Conservation (phyloP, 37 sponge, comb jelly and placozoan species). For the Petrosia ficiformis region DNA sequence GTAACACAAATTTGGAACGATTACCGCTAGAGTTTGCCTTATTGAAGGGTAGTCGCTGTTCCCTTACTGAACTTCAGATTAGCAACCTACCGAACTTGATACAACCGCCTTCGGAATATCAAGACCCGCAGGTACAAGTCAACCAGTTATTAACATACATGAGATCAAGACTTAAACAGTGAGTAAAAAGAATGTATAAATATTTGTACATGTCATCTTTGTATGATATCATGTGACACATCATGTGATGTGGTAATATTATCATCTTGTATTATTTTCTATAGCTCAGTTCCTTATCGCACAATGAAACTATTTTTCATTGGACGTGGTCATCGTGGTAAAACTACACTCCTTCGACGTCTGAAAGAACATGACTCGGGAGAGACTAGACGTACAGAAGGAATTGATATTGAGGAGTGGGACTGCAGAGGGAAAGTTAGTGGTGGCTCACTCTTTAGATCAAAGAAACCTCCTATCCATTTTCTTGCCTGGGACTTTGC, state of each 20-base stretch:
- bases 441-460: neutral
- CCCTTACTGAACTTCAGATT: conserved; percentile 32
- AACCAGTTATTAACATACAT: conserved; percentile 68
- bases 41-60: conserved; percentile 38
- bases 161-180: conserved; percentile 74
- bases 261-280: no score
- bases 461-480: conserved; percentile 29
- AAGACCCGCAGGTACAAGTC: conserved; percentile 3
- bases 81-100: conserved; percentile 42
- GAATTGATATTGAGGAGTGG: conserved; percentile 86
- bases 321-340: conserved; percentile 78
- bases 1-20: conserved; percentile 38
- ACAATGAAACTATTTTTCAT: conserved; percentile 90
- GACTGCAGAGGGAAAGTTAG: conserved; percentile 3
- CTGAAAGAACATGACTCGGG: conserved; percentile 33
- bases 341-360: conserved; percentile 87
- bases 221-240: no score
- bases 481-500: conserved; percentile 94
- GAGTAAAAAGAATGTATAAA: conserved; percentile 37
- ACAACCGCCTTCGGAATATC: conserved; percentile 69
- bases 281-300: conserved; percentile 67
- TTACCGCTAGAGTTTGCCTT: conserved; percentile 73
- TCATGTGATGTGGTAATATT: no score
- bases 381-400: conserved; percentile 51
- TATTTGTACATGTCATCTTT: conserved; percentile 8